Conservation (phyloP, 2,113 vertebrate genomes). For the Pantherophis guttatus region DNA sequence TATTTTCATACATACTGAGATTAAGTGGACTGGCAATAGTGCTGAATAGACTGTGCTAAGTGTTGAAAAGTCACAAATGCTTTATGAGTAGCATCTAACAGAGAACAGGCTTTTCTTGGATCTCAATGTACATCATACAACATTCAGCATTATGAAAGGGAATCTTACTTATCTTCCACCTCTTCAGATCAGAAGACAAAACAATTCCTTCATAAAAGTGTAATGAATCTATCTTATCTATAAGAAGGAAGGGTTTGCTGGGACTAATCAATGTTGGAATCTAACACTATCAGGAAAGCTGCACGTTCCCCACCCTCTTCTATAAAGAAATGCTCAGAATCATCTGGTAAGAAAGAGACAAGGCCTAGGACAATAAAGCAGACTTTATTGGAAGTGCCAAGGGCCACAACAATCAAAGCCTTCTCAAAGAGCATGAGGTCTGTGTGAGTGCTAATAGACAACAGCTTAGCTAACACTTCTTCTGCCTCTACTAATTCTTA, state of each 20-base stretch:
- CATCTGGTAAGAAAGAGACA: neutral
- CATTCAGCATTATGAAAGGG: neutral
- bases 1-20: neutral
- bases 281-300: neutral
- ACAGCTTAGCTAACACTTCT: conserved; percentile 55
- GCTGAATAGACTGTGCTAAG: neutral
- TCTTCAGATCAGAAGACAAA: neutral
- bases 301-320: neutral
- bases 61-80: neutral
- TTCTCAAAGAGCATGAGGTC: conserved; percentile 43
- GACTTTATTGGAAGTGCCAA: conserved; percentile 66
- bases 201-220: neutral
- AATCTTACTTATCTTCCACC: neutral
- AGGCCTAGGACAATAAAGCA: conserved; percentile 20
- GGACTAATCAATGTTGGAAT: neutral
- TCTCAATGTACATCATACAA: neutral
- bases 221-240: neutral
- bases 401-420: conserved; percentile 63
- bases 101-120: neutral
- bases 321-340: neutral
- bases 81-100: neutral
- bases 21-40: neutral
- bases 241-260: neutral
- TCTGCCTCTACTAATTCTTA: conserved; percentile 23
- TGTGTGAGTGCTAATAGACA: conserved; percentile 66